These are phyloP conservation scores for Akabosia matsudoensis DNA, from an alignment of 1,140 invertebrate genomes.

Conservation along the genomic window DNA sequence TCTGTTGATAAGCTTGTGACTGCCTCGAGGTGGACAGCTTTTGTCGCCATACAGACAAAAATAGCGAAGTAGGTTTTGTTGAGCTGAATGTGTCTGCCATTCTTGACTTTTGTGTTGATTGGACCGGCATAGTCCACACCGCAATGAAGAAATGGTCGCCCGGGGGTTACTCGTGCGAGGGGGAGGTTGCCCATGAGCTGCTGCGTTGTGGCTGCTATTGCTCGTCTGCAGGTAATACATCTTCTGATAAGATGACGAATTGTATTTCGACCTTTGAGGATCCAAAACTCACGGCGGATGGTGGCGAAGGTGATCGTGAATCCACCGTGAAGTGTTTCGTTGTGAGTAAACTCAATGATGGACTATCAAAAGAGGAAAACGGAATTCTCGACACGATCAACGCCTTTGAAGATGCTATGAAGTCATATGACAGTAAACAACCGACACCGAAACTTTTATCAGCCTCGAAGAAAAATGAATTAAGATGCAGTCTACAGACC, in stretches of 20 bases:
- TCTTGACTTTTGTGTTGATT: background rate
- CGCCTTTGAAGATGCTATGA: no score
- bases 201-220: background rate
- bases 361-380: no score
- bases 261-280: background rate
- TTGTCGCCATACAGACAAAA: constrained; percentile 44
- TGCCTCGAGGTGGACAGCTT: constrained; percentile 47
- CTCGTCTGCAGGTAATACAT: background rate
- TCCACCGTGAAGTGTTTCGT: background rate
- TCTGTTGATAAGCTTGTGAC: constrained; percentile 36
- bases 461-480: no score
- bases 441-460: no score
- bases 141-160: background rate
- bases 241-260: background rate
- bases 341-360: no score
- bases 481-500: no score
- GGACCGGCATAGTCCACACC: constrained; percentile 25
- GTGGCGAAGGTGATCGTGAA: background rate
- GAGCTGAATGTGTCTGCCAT: background rate
- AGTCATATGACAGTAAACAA: no score
- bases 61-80: constrained; percentile 28
- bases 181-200: constrained; percentile 19
- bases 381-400: no score
- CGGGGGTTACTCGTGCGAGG: background rate
- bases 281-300: background rate